These are phyloP conservation scores for Oryzias curvinotus DNA, from an alignment of 2,113 vertebrate species.

Conservation along the genomic window DNA sequence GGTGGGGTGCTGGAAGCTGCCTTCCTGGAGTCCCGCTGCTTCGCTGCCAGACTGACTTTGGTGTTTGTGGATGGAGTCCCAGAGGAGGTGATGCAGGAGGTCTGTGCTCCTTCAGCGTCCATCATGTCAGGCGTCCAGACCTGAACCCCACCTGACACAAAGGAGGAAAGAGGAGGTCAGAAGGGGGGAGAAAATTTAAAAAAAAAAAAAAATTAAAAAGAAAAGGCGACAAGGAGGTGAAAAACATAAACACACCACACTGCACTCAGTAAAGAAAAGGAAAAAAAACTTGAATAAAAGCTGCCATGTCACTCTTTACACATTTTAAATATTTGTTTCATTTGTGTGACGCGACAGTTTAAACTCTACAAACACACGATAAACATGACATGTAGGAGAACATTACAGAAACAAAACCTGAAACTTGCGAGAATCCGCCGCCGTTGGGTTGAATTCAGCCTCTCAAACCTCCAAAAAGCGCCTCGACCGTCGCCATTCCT, in stretches of 20 bases:
- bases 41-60: slow-evolving; percentile 33
- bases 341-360: neutral
- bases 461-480: slow-evolving; percentile 46
- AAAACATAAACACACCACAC: too few species aligned
- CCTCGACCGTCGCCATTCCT: slow-evolving; percentile 78
- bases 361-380: neutral
- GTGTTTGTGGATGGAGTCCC: slow-evolving; percentile 7
- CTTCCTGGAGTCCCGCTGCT: slow-evolving; percentile 72
- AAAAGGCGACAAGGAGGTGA: too few species aligned
- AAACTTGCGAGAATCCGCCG: slow-evolving; percentile 42
- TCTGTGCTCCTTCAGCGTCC: slow-evolving; percentile 40
- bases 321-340: neutral
- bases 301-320: neutral
- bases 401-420: slow-evolving; percentile 11
- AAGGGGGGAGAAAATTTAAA: too few species aligned
- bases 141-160: neutral
- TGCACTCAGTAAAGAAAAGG: too few species aligned
- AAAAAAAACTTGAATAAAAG: slow-evolving; percentile 24
- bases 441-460: slow-evolving; percentile 55
- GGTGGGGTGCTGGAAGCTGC: slow-evolving; percentile 67
- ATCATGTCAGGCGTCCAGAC: slow-evolving; percentile 29
- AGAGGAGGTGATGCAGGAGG: slow-evolving; percentile 18
- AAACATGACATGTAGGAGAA: neutral
- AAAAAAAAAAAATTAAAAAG: too few species aligned
- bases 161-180: neutral